Conservation (phyloP, 2,888 invertebrate species). For the Lamproptera curius region DNA sequence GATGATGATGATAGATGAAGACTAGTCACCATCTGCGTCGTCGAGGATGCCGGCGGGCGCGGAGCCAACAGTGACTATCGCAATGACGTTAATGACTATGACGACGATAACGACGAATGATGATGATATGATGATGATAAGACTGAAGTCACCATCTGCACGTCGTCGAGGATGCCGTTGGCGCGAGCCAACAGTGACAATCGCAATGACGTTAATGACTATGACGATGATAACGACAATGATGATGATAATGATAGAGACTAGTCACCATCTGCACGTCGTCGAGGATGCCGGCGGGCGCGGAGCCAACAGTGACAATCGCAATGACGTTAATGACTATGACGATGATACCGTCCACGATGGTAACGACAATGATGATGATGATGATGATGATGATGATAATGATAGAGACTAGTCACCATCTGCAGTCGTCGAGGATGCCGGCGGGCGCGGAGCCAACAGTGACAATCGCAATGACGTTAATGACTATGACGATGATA, state of each 20-base stretch:
- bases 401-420: slow-evolving; percentile 75
- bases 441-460: slow-evolving; percentile 95
- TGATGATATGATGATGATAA: no score
- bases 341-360: no score
- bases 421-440: slow-evolving; percentile 99
- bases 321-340: not conserved
- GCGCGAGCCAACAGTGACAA: slow-evolving; percentile 93
- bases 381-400: no score
- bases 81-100: no score
- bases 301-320: slow-evolving; percentile 82
- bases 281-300: slow-evolving; percentile 96
- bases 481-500: no score
- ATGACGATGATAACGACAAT: no score
- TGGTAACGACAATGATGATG: no score
- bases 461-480: no score
- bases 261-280: slow-evolving; percentile 99
- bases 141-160: slow-evolving; percentile 90
- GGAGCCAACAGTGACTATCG: not conserved
- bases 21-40: not conserved
- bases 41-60: not conserved
- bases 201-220: no score
- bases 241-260: no score
- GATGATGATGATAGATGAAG: no score
- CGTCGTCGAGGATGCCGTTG: slow-evolving; percentile 98
- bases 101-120: no score